Conservation (phyloP, 1,140 invertebrate species). For the Dreissena polymorpha region DNA sequence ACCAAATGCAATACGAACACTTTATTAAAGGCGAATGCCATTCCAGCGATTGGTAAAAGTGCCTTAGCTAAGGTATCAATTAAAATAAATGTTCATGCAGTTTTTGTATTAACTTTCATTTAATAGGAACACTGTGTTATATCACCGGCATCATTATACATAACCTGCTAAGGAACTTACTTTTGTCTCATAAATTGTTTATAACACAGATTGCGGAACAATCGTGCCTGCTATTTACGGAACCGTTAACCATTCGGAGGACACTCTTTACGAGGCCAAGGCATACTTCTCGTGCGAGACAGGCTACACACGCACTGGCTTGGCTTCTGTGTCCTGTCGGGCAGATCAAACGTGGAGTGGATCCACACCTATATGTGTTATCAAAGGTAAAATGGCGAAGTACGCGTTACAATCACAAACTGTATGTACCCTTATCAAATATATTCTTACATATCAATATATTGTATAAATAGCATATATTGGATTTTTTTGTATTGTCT, state of each 20-base stretch:
- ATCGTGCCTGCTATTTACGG: conserved; percentile 18
- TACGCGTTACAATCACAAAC: too few species aligned
- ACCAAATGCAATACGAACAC: too few species aligned
- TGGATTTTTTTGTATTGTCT: too few species aligned
- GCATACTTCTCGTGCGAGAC: conserved; percentile 38
- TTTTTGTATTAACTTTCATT: too few species aligned
- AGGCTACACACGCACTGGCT: conserved; percentile 23
- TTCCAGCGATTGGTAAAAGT: background rate
- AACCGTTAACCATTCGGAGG: conserved; percentile 23
- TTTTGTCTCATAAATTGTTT: background rate
- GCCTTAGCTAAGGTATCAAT: too few species aligned
- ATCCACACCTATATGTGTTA: conserved; percentile 21
- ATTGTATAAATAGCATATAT: too few species aligned
- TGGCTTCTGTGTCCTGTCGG: conserved; percentile 13
- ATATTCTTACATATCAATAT: too few species aligned
- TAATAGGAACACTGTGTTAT: background rate
- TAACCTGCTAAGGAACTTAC: background rate
- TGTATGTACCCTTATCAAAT: too few species aligned
- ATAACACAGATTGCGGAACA: conserved; percentile 21
- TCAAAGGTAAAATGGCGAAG: conserved; percentile 27
- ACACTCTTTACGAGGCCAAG: conserved; percentile 7
- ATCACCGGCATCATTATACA: background rate
- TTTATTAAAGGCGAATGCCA: background rate
- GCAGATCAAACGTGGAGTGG: conserved; percentile 25
- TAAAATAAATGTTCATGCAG: too few species aligned